Percentiles rank a stretch among this genome's conserved stretches.
Conservation (phyloP, 2,888 invertebrate species). For the Cremastinae sp. region DNA sequence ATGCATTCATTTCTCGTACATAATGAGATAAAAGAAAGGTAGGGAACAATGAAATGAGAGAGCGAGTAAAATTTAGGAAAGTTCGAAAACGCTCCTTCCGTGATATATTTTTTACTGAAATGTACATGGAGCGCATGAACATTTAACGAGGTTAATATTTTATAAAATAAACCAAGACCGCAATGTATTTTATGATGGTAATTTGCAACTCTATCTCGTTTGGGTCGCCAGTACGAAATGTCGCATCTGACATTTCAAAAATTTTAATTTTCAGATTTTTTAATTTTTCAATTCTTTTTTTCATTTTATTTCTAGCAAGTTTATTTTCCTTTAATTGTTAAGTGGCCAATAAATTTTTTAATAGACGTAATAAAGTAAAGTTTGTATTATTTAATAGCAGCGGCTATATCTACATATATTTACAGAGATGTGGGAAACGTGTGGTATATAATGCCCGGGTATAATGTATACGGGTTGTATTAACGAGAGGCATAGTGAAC, state of each 20-base stretch:
- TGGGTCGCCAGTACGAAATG: slow-evolving; percentile 10
- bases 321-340: neutral
- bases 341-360: too few relatives aligned
- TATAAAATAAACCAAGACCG: slow-evolving; percentile 64
- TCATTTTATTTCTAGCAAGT: neutral
- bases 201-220: slow-evolving; percentile 58
- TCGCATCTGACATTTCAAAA: slow-evolving; percentile 51
- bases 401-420: too few relatives aligned
- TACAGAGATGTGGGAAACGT: neutral
- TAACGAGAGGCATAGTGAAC: slow-evolving; percentile 10
- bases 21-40: slow-evolving; percentile 41
- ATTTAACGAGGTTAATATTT: slow-evolving; percentile 66
- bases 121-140: neutral
- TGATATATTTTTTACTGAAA: slow-evolving; percentile 39
- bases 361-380: too few relatives aligned
- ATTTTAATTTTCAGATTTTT: neutral
- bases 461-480: neutral
- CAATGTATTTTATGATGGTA: slow-evolving; percentile 61
- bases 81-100: slow-evolving; percentile 9
- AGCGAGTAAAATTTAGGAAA: slow-evolving; percentile 23
- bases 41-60: neutral
- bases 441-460: neutral
- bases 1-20: slow-evolving; percentile 50
- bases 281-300: neutral
- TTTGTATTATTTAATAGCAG: too few relatives aligned